Conservation (phyloP, 2,888 invertebrate species). For the Lochmaea capreae region DNA sequence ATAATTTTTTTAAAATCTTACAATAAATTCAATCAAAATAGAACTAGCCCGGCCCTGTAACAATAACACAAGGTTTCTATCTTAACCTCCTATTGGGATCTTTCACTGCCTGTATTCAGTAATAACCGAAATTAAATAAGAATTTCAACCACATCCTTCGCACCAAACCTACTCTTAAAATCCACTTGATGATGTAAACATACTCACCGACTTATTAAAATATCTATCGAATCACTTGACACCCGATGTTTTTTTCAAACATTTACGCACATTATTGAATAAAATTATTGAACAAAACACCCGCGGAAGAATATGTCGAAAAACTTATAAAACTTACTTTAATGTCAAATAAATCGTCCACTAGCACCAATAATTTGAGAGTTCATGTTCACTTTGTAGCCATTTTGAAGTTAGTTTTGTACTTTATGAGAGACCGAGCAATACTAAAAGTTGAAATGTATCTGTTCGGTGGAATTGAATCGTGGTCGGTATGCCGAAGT, state of each 20-base stretch:
- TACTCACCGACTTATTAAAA: constrained; percentile 28
- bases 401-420: constrained; percentile 15
- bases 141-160: constrained; percentile 7
- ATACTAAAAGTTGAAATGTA: constrained; percentile 21
- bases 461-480: constrained; percentile 19
- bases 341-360: neutral
- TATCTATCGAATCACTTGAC: constrained; percentile 25
- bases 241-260: constrained; percentile 24
- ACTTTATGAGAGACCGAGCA: constrained; percentile 11
- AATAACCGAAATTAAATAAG: neutral
- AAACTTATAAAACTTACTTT: constrained; percentile 12
- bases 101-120: neutral
- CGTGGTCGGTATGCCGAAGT: constrained; percentile 30
- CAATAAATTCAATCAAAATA: no score
- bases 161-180: constrained; percentile 13
- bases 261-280: constrained; percentile 4
- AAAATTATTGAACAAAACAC: neutral
- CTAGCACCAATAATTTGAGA: constrained; percentile 9
- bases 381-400: constrained; percentile 19
- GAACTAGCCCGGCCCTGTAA: neutral
- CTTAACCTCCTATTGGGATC: constrained; percentile 2
- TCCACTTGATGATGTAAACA: constrained; percentile 26
- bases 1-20: no score
- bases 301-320: neutral
- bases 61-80: constrained; percentile 11